Evolutionary conservation across 2,797 vertebrate species (phyloP).

Genomic region (Pseudochromis fuscus): DNA sequence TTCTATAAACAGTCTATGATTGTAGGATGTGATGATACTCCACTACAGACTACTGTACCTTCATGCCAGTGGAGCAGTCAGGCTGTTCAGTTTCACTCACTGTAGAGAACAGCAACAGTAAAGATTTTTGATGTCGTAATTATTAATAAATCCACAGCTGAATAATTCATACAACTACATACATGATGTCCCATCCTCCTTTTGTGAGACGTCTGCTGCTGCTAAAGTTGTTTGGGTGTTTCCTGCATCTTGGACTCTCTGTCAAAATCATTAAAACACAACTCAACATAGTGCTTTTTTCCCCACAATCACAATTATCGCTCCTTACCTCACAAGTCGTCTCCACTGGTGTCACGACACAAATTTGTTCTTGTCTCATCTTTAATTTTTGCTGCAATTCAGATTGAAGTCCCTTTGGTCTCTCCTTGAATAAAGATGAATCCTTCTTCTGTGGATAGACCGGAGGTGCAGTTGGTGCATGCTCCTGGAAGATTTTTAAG

Average conservation of each 20-base stretch:
- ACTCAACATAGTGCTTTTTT: too few relatives aligned
- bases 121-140: not conserved
- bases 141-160: not conserved
- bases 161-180: not conserved
- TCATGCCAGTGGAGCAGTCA: not conserved
- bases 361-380: not conserved
- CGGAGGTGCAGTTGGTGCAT: not conserved
- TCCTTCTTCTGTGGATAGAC: not conserved
- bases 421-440: not conserved
- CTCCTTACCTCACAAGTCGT: not conserved
- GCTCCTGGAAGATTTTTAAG: too few relatives aligned
- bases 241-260: not conserved
- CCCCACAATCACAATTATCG: too few relatives aligned
- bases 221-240: not conserved
- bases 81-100: slow-evolving; percentile 1
- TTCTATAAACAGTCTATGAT: too few relatives aligned
- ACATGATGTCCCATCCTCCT: slow-evolving; percentile 5
- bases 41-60: slow-evolving; percentile 29
- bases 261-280: not conserved
- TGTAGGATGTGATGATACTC: too few relatives aligned
- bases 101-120: not conserved
- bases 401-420: not conserved
- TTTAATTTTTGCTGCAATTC: not conserved
- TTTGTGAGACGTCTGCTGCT: not conserved
- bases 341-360: not conserved